Evolutionary conservation across 1,140 invertebrate species (phyloP).

Genomic region (Apis florea): DNA sequence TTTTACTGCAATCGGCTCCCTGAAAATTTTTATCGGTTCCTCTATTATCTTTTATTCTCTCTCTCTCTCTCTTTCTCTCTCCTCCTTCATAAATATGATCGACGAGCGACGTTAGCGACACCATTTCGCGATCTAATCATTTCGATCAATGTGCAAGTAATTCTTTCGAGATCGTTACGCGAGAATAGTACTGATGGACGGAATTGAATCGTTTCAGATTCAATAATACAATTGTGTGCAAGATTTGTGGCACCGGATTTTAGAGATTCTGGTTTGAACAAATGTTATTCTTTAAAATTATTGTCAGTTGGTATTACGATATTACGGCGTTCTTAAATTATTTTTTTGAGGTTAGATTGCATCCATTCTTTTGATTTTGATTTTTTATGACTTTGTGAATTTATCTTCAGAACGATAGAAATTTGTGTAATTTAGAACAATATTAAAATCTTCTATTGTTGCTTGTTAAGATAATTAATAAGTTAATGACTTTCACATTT

Average conservation of each 20-base stretch:
- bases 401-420: no score
- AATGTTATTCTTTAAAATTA: background rate
- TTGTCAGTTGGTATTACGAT: background rate
- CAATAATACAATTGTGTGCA: background rate
- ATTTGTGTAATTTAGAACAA: no score
- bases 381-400: no score
- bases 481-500: no score
- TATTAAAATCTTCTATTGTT: no score
- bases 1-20: conserved; percentile 82
- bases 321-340: background rate
- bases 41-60: background rate
- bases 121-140: conserved; percentile 3
- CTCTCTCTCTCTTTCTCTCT: background rate
- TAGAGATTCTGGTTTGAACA: no score
- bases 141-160: background rate
- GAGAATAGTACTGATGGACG: background rate
- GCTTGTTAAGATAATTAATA: background rate
- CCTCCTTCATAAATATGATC: conserved; percentile 6
- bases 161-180: background rate
- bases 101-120: background rate
- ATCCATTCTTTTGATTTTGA: background rate
- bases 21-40: conserved; percentile 48
- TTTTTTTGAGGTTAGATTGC: background rate
- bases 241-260: background rate
- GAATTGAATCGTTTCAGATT: conserved; percentile 13